phyloP scores from a whole-genome alignment of 2,888 invertebrate species.

The Melinaea menophilus region DNA sequence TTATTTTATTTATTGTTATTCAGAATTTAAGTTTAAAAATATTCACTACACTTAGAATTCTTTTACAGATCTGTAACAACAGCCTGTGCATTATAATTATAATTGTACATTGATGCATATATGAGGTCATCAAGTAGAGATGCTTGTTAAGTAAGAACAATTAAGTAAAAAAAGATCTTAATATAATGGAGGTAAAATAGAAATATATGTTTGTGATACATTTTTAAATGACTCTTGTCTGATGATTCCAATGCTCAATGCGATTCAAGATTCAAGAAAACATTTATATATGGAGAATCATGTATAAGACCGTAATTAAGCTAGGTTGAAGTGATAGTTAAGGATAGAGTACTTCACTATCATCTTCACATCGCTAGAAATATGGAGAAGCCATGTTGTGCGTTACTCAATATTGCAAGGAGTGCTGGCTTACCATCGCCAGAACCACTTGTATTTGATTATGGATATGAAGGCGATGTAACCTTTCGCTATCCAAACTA shows the following conservation, averaged over 20 bases:
- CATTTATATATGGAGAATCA: conserved; percentile 31
- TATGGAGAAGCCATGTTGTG: conserved; percentile 35
- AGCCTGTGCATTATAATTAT: conserved; percentile 25
- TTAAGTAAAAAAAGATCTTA: neutral
- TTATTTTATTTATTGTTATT: too few relatives aligned
- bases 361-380: conserved; percentile 30
- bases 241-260: conserved; percentile 34
- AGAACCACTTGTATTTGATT: neutral
- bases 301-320: conserved; percentile 29
- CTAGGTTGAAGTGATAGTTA: conserved; percentile 34
- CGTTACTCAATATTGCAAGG: conserved; percentile 34
- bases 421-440: conserved; percentile 26
- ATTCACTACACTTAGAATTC: too few relatives aligned
- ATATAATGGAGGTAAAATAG: conserved; percentile 4
- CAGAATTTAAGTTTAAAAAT: too few relatives aligned
- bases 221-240: conserved; percentile 34
- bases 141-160: conserved; percentile 23
- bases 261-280: conserved; percentile 31
- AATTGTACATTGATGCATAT: conserved; percentile 23
- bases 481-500: too few relatives aligned
- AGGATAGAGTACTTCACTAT: conserved; percentile 33
- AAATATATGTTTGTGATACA: neutral
- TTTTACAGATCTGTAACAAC: conserved; percentile 17
- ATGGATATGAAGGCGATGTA: too few relatives aligned
- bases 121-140: conserved; percentile 12